Evolutionary conservation across 2,797 vertebrate species (phyloP).

Genomic region (Microchirus variegatus): DNA sequence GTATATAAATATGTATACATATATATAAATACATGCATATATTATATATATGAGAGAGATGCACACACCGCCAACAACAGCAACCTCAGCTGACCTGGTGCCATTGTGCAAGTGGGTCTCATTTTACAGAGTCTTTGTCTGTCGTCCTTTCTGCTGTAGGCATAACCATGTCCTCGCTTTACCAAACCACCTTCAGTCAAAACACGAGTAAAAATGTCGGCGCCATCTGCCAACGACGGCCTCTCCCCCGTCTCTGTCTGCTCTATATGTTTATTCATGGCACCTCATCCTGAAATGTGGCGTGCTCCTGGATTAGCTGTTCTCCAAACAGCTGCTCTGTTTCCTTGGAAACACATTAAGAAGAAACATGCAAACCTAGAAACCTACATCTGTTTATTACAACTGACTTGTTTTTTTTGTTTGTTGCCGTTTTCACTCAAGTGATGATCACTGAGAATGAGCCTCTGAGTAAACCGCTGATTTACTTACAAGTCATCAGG

Average conservation of each 20-base stretch:
- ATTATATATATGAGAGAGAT: too few species aligned
- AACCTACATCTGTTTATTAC: slow-evolving; percentile 12
- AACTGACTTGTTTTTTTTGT: too few species aligned
- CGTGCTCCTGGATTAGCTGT: slow-evolving; percentile 52
- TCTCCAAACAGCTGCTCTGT: slow-evolving; percentile 59
- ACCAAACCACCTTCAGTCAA: too few species aligned
- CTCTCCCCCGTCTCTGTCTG: not conserved
- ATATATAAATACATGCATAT: too few species aligned
- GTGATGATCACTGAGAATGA: not conserved
- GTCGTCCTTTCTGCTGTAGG: not conserved
- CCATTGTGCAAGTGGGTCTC: too few species aligned
- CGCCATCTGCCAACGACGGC: not conserved
- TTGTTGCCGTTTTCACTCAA: too few species aligned
- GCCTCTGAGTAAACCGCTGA: not conserved
- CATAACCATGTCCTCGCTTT: not conserved
- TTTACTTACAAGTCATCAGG: not conserved
- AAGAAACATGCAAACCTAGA: slow-evolving; percentile 15
- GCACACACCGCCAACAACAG: too few species aligned
- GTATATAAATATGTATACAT: too few species aligned
- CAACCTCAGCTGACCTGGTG: too few species aligned
- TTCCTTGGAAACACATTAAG: slow-evolving; percentile 39
- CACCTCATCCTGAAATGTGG: slow-evolving; percentile 27
- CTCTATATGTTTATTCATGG: slow-evolving; percentile 48
- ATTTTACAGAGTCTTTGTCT: too few species aligned
- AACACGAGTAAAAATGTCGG: not conserved